Base-by-base conservation (phyloP, 2,113 vertebrate species). In the Seriola quinqueradiata region DNA sequence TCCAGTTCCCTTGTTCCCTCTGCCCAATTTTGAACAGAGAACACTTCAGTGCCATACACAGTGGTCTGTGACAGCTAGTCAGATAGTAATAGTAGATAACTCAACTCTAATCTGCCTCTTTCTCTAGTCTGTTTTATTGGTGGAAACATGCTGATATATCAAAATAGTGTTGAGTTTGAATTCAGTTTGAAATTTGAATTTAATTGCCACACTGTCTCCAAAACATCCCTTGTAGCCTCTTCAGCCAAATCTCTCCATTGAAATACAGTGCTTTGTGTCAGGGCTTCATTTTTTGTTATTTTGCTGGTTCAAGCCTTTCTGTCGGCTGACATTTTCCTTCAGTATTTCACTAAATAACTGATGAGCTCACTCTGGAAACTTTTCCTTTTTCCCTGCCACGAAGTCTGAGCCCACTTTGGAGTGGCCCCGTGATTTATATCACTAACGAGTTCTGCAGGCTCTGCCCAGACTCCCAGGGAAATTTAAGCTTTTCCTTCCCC, bases 341-440 rank as follows among this genome's bases (percentile, higher is more conserved):
- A 85, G 75, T 94, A 87, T 92, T 95, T 90, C 72, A 92, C 86
- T 71, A 88, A 95, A 95, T 91, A 94, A 93, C 89, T 94, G 89
- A 96, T 97, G 93, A 96, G 86, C 90, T 96, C 94, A 96, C 81
- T 80, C 69, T 95, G 95, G 95, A 96, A 96, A 96, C 77, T 95
- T 95, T 95, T 93, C 90, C 85, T 52, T 79, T 88, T 84, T 83
- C 83, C 84, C 78, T 91, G 89, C 88, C 91, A 92, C 92, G 77
- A 92, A 94, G 84, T 92, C 94, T 81, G 90, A 95, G 92, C 89
- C 94, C 84, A 84, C 93, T 92, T 95, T 93, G 89, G 91, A 95
- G 94, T 92, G 92, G 92, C 84, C 88, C 85, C 75, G 88, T 92
- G 90, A 95, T 95, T 94, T 95, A 95, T 96, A 95, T 93, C 90